Evolutionary conservation across 2,113 vertebrate species (phyloP).

Genomic region (Paramisgurnus dabryanus): DNA sequence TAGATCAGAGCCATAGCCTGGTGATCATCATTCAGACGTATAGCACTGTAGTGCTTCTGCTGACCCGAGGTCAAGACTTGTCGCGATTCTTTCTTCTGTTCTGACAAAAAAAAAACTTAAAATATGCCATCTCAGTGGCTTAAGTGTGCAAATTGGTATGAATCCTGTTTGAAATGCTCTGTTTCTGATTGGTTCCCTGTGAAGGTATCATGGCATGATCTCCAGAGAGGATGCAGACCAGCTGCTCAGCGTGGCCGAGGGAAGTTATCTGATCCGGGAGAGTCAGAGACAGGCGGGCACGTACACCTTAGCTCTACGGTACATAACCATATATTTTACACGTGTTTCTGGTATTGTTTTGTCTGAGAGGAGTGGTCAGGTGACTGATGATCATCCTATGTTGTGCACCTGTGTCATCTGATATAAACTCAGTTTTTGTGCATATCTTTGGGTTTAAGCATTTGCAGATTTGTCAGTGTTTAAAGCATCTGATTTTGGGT

Average conservation of each 20-base stretch:
- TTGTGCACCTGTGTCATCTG: too few relatives aligned
- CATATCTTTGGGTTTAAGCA: not conserved
- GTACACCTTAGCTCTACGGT: constrained; percentile 97
- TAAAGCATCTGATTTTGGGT: constrained; percentile 16
- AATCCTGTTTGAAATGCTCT: not conserved
- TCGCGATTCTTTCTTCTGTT: too few relatives aligned
- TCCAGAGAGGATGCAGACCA: constrained; percentile 95
- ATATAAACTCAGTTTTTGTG: not conserved
- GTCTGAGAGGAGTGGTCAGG: too few relatives aligned
- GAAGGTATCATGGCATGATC: constrained; percentile 98
- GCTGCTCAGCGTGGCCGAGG: constrained; percentile 91
- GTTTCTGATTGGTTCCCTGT: constrained; percentile 16
- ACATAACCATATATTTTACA: not conserved
- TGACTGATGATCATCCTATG: too few relatives aligned
- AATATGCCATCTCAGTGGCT: too few relatives aligned
- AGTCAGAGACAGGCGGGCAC: constrained; percentile 97
- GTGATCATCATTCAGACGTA: too few relatives aligned
- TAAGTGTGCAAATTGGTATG: too few relatives aligned
- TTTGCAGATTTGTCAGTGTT: not conserved
- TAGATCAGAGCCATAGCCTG: too few relatives aligned
- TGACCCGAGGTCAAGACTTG: too few relatives aligned
- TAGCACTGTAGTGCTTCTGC: too few relatives aligned
- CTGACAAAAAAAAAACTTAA: too few relatives aligned
- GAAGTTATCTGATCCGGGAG: constrained; percentile 98
- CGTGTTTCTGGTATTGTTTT: too few relatives aligned